Evolutionary conservation across 2,113 vertebrate genomes (phyloP).

Genomic region (Rhegmatorhina hoffmannsi): DNA sequence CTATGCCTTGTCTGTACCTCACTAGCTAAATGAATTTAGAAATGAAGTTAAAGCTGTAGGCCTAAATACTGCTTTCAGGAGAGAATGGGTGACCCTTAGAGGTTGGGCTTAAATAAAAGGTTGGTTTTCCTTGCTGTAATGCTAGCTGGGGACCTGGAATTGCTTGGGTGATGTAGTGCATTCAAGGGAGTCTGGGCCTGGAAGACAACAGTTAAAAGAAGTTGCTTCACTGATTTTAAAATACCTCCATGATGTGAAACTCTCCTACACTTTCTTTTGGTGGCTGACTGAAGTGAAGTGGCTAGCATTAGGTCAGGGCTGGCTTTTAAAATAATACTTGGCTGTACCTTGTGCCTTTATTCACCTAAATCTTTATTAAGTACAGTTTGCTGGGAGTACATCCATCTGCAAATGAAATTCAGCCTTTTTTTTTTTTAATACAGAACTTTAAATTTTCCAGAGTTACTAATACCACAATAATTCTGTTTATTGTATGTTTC

Average conservation of each 20-base stretch:
- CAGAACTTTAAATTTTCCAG: background rate
- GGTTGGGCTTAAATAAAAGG: background rate
- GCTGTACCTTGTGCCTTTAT: constrained; percentile 22
- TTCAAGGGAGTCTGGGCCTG: background rate
- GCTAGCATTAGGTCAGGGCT: background rate
- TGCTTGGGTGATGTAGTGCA: background rate
- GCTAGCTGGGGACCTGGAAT: background rate
- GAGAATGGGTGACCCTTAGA: background rate
- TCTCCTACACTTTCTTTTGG: background rate
- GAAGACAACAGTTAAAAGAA: background rate
- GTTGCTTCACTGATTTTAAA: background rate
- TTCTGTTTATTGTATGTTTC: constrained; percentile 28
- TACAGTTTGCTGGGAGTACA: background rate
- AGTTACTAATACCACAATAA: background rate
- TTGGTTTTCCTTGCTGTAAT: background rate
- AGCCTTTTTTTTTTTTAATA: background rate
- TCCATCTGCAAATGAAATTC: background rate
- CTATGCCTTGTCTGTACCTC: background rate
- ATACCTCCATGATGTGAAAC: background rate
- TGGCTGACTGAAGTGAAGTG: background rate
- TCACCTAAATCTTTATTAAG: background rate
- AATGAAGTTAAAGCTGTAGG: background rate
- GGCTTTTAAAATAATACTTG: background rate
- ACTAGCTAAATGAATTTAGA: background rate
- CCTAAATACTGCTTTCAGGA: background rate